A percentile compares a stretch with the other conserved stretches of the same genome.
Conservation (phyloP, 2,888 invertebrate species). For the Alcis repandata region DNA sequence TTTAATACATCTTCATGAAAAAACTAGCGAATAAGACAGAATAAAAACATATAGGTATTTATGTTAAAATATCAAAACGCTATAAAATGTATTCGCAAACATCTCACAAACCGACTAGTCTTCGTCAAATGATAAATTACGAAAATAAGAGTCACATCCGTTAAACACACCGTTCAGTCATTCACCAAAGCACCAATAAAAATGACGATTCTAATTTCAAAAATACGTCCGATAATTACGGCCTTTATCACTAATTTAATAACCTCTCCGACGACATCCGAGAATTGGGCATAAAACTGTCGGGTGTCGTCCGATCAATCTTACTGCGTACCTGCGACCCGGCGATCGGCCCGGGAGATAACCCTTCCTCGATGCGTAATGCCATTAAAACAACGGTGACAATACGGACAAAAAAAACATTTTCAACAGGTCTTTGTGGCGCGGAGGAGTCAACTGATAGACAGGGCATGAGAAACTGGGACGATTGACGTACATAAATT, state of each 20-base stretch:
- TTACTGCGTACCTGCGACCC: constrained; percentile 77
- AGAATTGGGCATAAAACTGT: constrained; percentile 82
- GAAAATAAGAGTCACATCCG: constrained; percentile 46
- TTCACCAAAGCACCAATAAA: constrained; percentile 53
- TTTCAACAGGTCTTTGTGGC: constrained; percentile 79
- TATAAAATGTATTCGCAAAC: background rate
- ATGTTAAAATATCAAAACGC: too few species aligned
- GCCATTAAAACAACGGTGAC: constrained; percentile 87
- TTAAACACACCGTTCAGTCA: constrained; percentile 46
- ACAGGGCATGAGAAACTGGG: constrained; percentile 11
- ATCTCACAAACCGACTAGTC: constrained; percentile 12
- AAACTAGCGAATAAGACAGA: background rate
- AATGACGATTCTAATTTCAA: constrained; percentile 58
- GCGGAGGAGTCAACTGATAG: constrained; percentile 7
- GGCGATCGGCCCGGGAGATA: constrained; percentile 81
- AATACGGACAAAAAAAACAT: constrained; percentile 83
- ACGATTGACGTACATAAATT: too few species aligned
- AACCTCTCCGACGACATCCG: constrained; percentile 81
- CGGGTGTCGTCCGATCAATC: constrained; percentile 82
- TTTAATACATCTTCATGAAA: background rate
- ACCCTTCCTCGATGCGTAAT: constrained; percentile 85
- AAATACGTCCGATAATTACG: constrained; percentile 64
- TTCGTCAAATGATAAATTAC: constrained; percentile 25
- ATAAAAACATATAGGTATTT: background rate
- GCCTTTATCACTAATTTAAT: constrained; percentile 80